These are phyloP conservation scores for Hydroisotoma schaefferi DNA, from an alignment of 2,888 invertebrate species.

Conservation along the genomic window DNA sequence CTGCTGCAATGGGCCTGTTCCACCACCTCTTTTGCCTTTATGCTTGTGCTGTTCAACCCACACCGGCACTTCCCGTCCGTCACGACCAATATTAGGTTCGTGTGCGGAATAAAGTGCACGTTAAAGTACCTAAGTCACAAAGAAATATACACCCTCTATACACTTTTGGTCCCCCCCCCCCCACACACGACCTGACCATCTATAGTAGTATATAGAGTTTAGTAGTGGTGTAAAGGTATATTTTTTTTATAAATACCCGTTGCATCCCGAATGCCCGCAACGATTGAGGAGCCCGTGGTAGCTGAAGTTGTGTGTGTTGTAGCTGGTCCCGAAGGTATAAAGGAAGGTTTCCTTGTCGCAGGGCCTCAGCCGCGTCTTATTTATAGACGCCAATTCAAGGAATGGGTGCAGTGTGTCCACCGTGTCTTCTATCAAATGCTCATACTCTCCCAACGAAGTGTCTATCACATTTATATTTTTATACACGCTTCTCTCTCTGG, in stretches of 20 bases:
- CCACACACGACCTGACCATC: too few species aligned
- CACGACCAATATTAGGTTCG: slow-evolving; percentile 80
- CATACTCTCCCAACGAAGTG: slow-evolving; percentile 16
- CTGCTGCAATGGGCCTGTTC: background rate
- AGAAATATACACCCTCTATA: too few species aligned
- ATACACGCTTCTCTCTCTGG: background rate
- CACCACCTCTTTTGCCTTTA: slow-evolving; percentile 36
- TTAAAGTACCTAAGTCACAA: slow-evolving; percentile 73
- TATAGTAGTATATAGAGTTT: too few species aligned
- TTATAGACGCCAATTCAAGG: slow-evolving; percentile 50
- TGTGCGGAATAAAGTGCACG: slow-evolving; percentile 85
- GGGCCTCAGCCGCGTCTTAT: slow-evolving; percentile 73
- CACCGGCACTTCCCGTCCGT: slow-evolving; percentile 60
- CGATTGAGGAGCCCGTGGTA: slow-evolving; percentile 81
- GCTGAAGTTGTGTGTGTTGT: slow-evolving; percentile 84
- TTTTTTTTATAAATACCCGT: slow-evolving; percentile 60
- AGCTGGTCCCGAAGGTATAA: slow-evolving; percentile 56
- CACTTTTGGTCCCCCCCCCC: too few species aligned
- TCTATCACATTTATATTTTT: too few species aligned
- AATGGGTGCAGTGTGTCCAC: slow-evolving; percentile 30
- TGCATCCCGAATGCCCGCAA: slow-evolving; percentile 59
- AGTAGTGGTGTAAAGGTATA: background rate
- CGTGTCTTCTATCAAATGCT: slow-evolving; percentile 43
- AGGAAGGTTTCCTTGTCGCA: slow-evolving; percentile 76
- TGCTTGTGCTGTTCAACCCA: slow-evolving; percentile 34